Evolutionary conservation across 1,140 invertebrate genomes (phyloP), one percentile per base, ranked within the genome.

Genomic region (Pteromalus puparum): DNA sequence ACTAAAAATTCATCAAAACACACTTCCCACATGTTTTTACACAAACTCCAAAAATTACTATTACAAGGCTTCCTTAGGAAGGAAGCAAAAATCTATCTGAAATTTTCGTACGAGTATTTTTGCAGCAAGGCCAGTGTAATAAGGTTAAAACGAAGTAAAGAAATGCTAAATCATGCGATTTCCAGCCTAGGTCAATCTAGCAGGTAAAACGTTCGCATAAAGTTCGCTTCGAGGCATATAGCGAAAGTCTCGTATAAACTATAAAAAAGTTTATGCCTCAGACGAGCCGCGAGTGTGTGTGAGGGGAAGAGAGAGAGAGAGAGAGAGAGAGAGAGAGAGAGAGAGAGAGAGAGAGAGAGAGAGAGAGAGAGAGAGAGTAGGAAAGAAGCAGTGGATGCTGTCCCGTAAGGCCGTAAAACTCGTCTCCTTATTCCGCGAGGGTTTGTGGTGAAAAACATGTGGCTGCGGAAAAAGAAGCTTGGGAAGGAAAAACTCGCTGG

Each of bases 251-350:
- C 61, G n/a, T 26, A 70, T 42, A 70, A 81, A 81, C 67, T 48
- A 81, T 81, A 81, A 81, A 81, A 72, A 81, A 68, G 21, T 81
- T 81, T 81, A 81, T 81, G 21, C 15, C 34, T 24, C 9, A 21
- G 34, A 28, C 68, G 30, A 68, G 61, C 18, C 18, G 77, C 26
- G 48, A 2, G 21, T 61, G 21, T 61, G 18, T n/a, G 21, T 7
- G 21, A 53, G 48, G 18, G 48, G 2, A 10, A 28, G 73, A 24
- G 42, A 46, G 34, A 46, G 3, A 15, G 38, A 13, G n/a, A 75
- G n/a, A 75, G 21, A 46, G n/a, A 10, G 13, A 46, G 24, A 48
- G 30, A 12, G 18, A 46, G 1, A 26, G 73, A 46, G 4, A 15
- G 12, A 78, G 48, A 1, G 15, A 74, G 72, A 15, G 38, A 13